Evolutionary conservation across 1,140 invertebrate species (phyloP).

Genomic region (Apis florea): DNA sequence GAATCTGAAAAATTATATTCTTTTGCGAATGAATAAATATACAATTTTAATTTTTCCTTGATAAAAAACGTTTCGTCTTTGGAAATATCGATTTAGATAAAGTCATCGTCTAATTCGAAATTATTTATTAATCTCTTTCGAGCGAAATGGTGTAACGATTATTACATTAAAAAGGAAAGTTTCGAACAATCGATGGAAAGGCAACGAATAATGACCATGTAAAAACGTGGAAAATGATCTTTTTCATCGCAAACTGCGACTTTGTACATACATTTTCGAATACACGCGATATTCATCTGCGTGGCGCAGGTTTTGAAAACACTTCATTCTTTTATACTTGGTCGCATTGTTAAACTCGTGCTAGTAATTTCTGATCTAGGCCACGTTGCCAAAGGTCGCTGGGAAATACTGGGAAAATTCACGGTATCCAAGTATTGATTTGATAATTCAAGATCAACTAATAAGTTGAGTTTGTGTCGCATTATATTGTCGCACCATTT

Average conservation of each 20-base stretch:
- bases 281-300: not conserved
- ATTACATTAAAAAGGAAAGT: not conserved
- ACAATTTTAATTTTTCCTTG: too few species aligned
- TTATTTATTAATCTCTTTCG: not conserved
- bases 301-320: constrained; percentile 1
- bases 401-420: constrained; percentile 3
- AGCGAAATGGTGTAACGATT: not conserved
- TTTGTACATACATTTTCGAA: not conserved
- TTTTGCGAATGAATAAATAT: too few species aligned
- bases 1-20: too few species aligned
- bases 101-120: not conserved
- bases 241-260: not conserved
- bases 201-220: not conserved
- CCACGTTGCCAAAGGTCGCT: constrained; percentile 8
- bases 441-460: not conserved
- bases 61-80: not conserved
- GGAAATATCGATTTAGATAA: not conserved
- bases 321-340: not conserved
- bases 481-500: too few species aligned
- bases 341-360: constrained; percentile 20
- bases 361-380: constrained; percentile 34
- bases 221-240: not conserved
- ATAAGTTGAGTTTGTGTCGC: too few species aligned
- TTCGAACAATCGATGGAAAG: not conserved
- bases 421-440: not conserved